Percentiles rank a stretch among this genome's conserved stretches.
Evolutionary conservation across 2,888 invertebrate species (phyloP).

Genomic region (Gymnocheta viridis): DNA sequence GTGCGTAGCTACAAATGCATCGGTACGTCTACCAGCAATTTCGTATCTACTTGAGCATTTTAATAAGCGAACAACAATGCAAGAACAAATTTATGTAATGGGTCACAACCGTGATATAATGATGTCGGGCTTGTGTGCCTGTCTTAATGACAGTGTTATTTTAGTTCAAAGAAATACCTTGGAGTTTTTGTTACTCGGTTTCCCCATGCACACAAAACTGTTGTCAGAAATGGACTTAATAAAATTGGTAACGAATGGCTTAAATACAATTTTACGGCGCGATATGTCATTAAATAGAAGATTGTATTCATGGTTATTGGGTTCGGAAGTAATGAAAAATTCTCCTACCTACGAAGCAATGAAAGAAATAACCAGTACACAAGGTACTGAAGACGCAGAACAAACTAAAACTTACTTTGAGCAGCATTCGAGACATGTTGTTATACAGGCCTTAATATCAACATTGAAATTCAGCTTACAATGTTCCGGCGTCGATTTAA

Average conservation of each 20-base stretch:
- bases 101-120: constrained; percentile 92
- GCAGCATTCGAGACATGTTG: constrained; percentile 86
- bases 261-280: constrained; percentile 89
- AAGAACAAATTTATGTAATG: constrained; percentile 91
- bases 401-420: constrained; percentile 84
- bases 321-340: constrained; percentile 85
- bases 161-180: constrained; percentile 93
- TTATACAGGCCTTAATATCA: constrained; percentile 86
- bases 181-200: constrained; percentile 91
- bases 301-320: constrained; percentile 92
- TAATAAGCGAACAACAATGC: constrained; percentile 89
- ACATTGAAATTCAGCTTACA: constrained; percentile 84
- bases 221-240: constrained; percentile 87
- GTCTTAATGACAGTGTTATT: constrained; percentile 90
- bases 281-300: constrained; percentile 95
- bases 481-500: constrained; percentile 85
- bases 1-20: constrained; percentile 90
- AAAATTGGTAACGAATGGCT: constrained; percentile 87
- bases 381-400: constrained; percentile 50
- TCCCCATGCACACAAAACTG: constrained; percentile 92
- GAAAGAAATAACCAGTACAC: constrained; percentile 62
- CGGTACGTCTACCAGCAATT: constrained; percentile 91
- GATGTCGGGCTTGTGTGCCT: constrained; percentile 90
- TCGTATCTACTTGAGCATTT: constrained; percentile 90
- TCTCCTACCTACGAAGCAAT: constrained; percentile 77